Evolutionary conservation across 2,888 invertebrate genomes (phyloP).

Genomic region (Drosophila flavopinicola): DNA sequence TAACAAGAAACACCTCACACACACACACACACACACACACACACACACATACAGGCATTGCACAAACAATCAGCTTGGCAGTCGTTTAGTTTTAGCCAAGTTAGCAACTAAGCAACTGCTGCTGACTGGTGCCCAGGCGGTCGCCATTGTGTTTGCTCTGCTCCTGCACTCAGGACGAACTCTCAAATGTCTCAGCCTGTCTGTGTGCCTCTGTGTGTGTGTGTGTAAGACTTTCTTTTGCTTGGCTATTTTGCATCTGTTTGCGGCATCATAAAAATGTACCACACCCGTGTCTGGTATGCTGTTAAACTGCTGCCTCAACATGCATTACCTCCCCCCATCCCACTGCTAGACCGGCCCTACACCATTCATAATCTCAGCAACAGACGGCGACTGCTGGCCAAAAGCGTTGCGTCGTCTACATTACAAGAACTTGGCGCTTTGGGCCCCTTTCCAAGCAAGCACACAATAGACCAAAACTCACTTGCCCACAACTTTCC

Average conservation of each 20-base stretch:
- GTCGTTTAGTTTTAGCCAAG: constrained; percentile 53
- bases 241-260: constrained; percentile 75
- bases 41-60: constrained; percentile 6
- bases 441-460: constrained; percentile 22
- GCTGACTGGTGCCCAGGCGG: constrained; percentile 64
- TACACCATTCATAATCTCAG: constrained; percentile 45
- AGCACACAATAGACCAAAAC: constrained; percentile 51
- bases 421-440: constrained; percentile 51
- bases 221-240: constrained; percentile 52
- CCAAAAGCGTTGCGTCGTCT: constrained; percentile 44
- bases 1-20: constrained; percentile 29
- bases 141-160: constrained; percentile 63
- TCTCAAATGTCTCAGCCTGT: constrained; percentile 44
- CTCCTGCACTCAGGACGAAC: constrained; percentile 30
- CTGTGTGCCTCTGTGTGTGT: no score
- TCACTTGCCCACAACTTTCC: constrained; percentile 37
- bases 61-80: constrained; percentile 51
- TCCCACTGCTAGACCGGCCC: neutral
- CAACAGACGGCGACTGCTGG: constrained; percentile 47
- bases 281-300: constrained; percentile 73
- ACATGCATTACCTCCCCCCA: constrained; percentile 44
- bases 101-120: constrained; percentile 66
- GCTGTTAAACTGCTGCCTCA: constrained; percentile 69
- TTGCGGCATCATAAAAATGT: constrained; percentile 78
- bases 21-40: constrained; percentile 16